Conservation (phyloP, 2,113 vertebrate species). For the Gnathonemus echidnorhynchus region DNA sequence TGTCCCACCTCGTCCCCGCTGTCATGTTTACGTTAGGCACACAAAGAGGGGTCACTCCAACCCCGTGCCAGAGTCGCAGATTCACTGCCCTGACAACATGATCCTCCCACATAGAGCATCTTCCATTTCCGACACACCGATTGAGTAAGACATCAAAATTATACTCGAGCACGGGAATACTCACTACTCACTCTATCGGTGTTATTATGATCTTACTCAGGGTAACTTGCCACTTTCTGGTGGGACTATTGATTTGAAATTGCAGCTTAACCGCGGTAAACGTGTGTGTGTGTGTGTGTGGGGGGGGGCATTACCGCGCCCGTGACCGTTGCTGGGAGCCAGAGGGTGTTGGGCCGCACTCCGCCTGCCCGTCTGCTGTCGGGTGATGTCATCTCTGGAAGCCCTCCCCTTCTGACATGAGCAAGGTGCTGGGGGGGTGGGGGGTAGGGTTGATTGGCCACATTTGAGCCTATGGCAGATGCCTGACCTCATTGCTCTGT, state of each 20-base stretch:
- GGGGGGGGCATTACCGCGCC: background rate
- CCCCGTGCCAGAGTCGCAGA: constrained; percentile 6
- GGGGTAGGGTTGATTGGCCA: constrained; percentile 2
- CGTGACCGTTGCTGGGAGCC: background rate
- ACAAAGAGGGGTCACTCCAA: constrained; percentile 15
- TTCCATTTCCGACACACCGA: background rate
- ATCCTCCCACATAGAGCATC: background rate
- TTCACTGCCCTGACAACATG: background rate
- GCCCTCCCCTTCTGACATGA: constrained; percentile 11
- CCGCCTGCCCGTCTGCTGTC: background rate
- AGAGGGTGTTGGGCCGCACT: background rate
- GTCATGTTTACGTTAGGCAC: background rate
- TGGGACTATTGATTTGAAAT: background rate
- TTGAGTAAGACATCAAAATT: background rate
- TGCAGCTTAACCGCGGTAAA: background rate
- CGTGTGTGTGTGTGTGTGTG: background rate
- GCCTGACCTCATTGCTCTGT: constrained; percentile 11
- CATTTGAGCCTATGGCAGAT: constrained; percentile 8
- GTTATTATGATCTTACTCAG: background rate
- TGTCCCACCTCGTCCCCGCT: background rate
- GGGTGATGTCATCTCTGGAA: constrained; percentile 18
- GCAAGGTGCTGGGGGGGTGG: background rate
- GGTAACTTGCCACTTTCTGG: background rate
- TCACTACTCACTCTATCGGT: background rate
- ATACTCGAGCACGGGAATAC: background rate